phyloP scores from a whole-genome alignment of 2,888 invertebrate species.

The Torymus auratus region DNA sequence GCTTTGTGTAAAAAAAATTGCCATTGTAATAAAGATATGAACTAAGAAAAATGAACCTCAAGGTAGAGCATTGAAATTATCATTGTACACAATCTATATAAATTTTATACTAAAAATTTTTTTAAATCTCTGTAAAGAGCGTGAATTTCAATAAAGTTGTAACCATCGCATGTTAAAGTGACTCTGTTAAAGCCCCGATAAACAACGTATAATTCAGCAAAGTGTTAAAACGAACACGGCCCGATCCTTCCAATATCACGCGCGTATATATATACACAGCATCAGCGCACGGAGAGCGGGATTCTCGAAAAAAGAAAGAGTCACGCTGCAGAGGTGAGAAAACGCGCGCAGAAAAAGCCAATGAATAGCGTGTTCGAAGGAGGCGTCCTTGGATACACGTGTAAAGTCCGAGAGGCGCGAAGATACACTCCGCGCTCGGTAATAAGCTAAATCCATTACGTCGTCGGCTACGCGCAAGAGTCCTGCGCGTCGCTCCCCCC shows the following conservation, averaged over 20 bases:
- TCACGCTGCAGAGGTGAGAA: not conserved
- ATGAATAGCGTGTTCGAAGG: slow-evolving; percentile 56
- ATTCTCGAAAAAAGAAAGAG: not conserved
- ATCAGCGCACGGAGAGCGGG: too few relatives aligned
- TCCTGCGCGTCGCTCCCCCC: slow-evolving; percentile 11
- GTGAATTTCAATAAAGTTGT: too few relatives aligned
- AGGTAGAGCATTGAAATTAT: too few relatives aligned
- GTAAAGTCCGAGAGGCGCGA: slow-evolving; percentile 62
- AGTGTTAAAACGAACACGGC: not conserved
- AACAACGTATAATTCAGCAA: not conserved
- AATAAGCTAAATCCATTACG: slow-evolving; percentile 70
- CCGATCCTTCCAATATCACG: not conserved
- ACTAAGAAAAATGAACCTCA: too few relatives aligned
- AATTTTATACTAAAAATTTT: too few relatives aligned
- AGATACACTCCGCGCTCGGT: slow-evolving; percentile 62
- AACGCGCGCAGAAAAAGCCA: slow-evolving; percentile 22
- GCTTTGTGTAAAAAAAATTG: too few relatives aligned
- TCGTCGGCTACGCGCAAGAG: slow-evolving; percentile 27
- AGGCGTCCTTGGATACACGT: slow-evolving; percentile 62
- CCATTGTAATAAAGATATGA: too few relatives aligned
- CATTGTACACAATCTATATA: too few relatives aligned
- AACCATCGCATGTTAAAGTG: too few relatives aligned
- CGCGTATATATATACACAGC: not conserved
- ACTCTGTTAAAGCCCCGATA: too few relatives aligned
- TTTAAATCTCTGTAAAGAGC: too few relatives aligned